Percentiles rank a stretch among this genome's conserved stretches.
These are phyloP conservation scores for Cydia strobilella DNA, from an alignment of 1,140 invertebrate species.

Conservation along the genomic window DNA sequence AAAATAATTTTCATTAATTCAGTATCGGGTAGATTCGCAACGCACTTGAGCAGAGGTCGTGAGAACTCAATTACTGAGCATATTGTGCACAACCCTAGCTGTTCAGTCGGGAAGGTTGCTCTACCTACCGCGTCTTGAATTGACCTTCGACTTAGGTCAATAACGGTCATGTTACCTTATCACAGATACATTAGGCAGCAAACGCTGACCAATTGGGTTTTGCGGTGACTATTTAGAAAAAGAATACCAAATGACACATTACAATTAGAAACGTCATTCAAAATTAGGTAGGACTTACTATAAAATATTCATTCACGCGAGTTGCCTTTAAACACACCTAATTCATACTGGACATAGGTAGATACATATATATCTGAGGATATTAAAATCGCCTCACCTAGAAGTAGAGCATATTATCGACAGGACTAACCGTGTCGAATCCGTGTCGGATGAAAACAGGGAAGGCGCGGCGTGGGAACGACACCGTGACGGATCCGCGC, in stretches of 20 bases:
- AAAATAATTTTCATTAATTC: background rate
- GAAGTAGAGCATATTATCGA: background rate
- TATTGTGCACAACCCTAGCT: slow-evolving; percentile 33
- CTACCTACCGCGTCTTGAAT: background rate
- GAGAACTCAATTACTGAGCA: slow-evolving; percentile 34
- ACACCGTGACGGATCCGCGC: slow-evolving; percentile 14
- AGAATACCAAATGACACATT: no score
- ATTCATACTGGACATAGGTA: no score
- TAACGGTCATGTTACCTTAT: background rate
- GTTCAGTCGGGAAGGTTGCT: background rate
- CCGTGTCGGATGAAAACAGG: slow-evolving; percentile 29
- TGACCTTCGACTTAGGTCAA: background rate
- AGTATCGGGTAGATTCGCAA: background rate
- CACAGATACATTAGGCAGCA: background rate
- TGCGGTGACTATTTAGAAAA: no score
- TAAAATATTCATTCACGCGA: no score
- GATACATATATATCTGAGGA: no score
- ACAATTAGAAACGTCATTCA: no score
- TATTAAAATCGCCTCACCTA: no score
- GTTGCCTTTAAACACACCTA: no score
- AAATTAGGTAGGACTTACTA: no score
- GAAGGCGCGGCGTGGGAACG: slow-evolving; percentile 26
- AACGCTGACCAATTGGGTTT: no score
- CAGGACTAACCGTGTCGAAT: background rate
- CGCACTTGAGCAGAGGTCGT: slow-evolving; percentile 21